Conservation (phyloP, 2,113 vertebrate genomes). For the Hyla sarda region DNA sequence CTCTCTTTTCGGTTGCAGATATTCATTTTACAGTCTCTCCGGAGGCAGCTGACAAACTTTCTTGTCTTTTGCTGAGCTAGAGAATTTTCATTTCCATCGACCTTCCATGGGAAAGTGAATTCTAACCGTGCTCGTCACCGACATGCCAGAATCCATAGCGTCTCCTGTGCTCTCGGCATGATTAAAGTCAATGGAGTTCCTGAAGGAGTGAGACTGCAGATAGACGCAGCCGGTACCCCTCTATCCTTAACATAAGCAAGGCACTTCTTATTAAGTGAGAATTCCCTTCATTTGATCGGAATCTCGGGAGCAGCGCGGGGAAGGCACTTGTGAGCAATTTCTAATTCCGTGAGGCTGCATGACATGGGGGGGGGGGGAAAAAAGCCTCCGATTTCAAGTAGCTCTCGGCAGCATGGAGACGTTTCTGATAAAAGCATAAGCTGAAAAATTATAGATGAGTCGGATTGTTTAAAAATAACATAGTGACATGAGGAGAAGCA, state of each 20-base stretch:
- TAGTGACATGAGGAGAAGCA: not conserved
- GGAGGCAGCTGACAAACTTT: not conserved
- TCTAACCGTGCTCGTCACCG: not conserved
- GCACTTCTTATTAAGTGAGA: constrained; percentile 43
- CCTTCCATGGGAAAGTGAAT: not conserved
- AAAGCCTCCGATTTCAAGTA: not conserved
- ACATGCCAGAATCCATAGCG: not conserved
- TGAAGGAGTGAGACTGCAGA: not conserved
- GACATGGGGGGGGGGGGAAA: too few relatives aligned
- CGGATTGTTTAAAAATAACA: constrained; percentile 29
- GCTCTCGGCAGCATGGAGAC: not conserved
- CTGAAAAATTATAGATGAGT: constrained; percentile 23
- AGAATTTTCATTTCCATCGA: constrained; percentile 26
- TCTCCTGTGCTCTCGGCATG: not conserved
- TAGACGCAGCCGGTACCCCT: constrained; percentile 10
- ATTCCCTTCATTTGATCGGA: constrained; percentile 42
- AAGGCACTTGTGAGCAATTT: constrained; percentile 30
- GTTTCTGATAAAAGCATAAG: constrained; percentile 1
- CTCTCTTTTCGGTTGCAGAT: not conserved
- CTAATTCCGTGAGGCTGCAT: constrained; percentile 8
- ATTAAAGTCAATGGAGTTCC: constrained; percentile 7
- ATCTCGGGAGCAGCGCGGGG: not conserved
- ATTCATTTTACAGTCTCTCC: not conserved
- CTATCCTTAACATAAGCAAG: constrained; percentile 18
- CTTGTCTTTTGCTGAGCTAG: not conserved